phyloP scores from a whole-genome alignment of 2,888 invertebrate genomes.

The Phrixothrix hirtus region DNA sequence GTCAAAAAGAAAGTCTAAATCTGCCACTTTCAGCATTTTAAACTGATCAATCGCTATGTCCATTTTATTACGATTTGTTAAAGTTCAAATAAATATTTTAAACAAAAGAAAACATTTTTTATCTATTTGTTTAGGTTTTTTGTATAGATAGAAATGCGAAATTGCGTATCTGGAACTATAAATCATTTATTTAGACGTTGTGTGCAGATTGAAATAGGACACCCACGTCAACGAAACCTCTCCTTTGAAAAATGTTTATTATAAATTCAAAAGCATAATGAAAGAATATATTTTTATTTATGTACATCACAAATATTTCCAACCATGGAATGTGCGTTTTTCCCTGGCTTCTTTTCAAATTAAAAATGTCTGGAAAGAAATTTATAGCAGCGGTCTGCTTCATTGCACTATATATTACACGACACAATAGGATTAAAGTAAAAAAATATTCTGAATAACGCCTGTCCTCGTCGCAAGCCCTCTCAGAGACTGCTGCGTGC shows the following conservation, averaged over 20 bases:
- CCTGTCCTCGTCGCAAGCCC: conserved; percentile 32
- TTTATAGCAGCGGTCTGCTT: conserved; percentile 49
- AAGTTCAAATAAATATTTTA: too few species aligned
- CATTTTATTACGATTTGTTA: too few species aligned
- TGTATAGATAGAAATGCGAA: too few species aligned
- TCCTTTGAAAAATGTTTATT: conserved; percentile 1
- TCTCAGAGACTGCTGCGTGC: conserved; percentile 33
- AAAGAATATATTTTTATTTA: conserved; percentile 21
- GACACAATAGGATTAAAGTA: conserved; percentile 52
- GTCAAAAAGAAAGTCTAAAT: too few species aligned
- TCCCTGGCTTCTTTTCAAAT: conserved; percentile 38
- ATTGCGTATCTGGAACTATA: too few species aligned
- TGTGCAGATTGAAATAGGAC: too few species aligned
- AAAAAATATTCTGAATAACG: conserved; percentile 41
- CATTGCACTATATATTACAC: conserved; percentile 53
- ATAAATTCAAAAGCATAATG: conserved; percentile 10
- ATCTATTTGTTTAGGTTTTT: too few species aligned
- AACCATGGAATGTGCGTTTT: conserved; percentile 24
- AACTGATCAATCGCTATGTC: too few species aligned
- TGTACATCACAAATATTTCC: conserved; percentile 25
- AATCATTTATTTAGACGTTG: too few species aligned
- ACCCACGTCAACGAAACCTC: conserved; percentile 19
- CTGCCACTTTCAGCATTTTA: too few species aligned
- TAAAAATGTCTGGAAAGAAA: conserved; percentile 48
- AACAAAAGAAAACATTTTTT: too few species aligned